A percentile compares a stretch with the other conserved stretches of the same genome.
Evolutionary conservation across 2,113 vertebrate species (phyloP).

Genomic region (Kryptolebias marmoratus): DNA sequence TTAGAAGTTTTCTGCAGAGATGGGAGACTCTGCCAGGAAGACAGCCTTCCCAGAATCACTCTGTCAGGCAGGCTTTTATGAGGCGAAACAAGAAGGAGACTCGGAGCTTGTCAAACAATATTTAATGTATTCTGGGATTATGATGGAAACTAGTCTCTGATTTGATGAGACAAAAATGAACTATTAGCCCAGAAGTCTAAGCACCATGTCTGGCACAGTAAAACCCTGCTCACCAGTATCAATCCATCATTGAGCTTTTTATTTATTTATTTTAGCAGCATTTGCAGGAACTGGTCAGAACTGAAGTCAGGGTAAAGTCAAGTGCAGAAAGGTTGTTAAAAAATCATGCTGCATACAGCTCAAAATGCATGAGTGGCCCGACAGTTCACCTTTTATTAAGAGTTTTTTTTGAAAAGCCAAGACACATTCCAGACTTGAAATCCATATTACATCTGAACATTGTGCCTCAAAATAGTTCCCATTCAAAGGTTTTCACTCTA

Average conservation of each 20-base stretch:
- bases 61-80: neutral
- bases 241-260: too few species aligned
- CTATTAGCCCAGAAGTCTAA: neutral
- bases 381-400: neutral
- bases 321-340: neutral
- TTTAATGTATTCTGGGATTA: neutral
- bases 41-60: neutral
- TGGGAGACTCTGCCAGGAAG: neutral
- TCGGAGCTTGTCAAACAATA: neutral
- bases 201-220: neutral
- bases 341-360: neutral
- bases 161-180: slow-evolving; percentile 1
- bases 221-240: neutral
- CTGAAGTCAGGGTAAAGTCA: neutral
- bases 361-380: neutral
- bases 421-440: neutral
- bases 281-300: neutral
- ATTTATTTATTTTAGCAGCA: neutral
- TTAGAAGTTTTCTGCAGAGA: neutral
- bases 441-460: neutral
- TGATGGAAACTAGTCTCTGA: neutral
- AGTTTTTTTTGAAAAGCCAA: neutral
- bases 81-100: neutral
- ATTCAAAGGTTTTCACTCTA: neutral
- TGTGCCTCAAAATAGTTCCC: neutral